Evolutionary conservation across 2,888 invertebrate genomes (phyloP).

Genomic region (Entomobrya proxima): DNA sequence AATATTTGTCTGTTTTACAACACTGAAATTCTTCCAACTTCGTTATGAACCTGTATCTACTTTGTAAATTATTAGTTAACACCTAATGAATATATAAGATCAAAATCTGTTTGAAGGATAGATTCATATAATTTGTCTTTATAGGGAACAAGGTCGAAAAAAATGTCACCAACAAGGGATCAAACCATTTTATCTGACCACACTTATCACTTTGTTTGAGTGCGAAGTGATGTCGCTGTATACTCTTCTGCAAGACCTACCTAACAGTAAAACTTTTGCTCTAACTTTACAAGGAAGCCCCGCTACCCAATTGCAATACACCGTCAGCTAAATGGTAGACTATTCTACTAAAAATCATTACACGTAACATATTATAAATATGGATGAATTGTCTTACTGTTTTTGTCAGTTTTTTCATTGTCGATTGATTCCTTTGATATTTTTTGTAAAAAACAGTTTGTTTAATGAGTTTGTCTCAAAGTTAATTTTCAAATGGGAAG

Average conservation of each 20-base stretch:
- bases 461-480: no score
- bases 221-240: neutral
- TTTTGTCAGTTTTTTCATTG: no score
- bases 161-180: neutral
- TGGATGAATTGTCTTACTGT: no score
- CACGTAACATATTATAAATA: no score
- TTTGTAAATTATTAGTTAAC: neutral
- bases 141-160: neutral
- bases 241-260: neutral
- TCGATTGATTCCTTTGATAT: no score
- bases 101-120: neutral
- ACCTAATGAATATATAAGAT: neutral
- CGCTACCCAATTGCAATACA: conserved; percentile 48
- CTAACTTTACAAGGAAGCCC: conserved; percentile 46
- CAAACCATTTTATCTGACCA: neutral
- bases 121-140: neutral
- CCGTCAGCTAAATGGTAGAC: no score
- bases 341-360: no score
- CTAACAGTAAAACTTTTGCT: neutral
- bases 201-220: neutral
- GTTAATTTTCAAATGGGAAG: no score
- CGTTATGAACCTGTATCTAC: neutral
- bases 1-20: neutral
- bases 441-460: no score
- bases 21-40: neutral